phyloP scores from a whole-genome alignment of 2,888 invertebrate genomes.

The Drosophila merina region DNA sequence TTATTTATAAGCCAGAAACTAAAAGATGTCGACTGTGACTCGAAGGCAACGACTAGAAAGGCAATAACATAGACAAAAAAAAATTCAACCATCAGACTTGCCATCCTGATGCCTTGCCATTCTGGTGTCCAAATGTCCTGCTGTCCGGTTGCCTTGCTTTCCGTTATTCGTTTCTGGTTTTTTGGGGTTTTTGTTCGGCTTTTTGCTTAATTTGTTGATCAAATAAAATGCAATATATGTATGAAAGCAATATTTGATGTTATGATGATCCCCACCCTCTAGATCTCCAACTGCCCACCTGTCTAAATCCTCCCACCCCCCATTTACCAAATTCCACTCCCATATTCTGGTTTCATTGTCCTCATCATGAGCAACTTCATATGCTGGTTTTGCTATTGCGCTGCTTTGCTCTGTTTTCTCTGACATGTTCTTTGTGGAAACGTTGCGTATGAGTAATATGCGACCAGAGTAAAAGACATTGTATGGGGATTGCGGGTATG shows the following conservation, averaged over 20 bases:
- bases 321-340: not conserved
- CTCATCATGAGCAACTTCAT: conserved; percentile 28
- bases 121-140: not conserved
- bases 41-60: conserved; percentile 1
- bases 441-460: conserved; percentile 66
- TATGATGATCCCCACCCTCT: conserved; percentile 60
- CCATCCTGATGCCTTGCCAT: conserved; percentile 7
- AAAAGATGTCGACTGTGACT: conserved; percentile 32
- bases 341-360: conserved; percentile 5
- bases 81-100: conserved; percentile 6
- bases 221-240: conserved; percentile 53
- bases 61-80: conserved; percentile 15
- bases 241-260: conserved; percentile 68
- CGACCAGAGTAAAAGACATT: conserved; percentile 20
- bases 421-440: conserved; percentile 49
- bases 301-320: no score
- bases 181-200: conserved; percentile 49
- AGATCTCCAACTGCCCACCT: no score
- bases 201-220: conserved; percentile 58
- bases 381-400: conserved; percentile 59
- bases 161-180: conserved; percentile 21
- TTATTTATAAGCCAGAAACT: conserved; percentile 27
- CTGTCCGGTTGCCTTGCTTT: conserved; percentile 6
- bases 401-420: conserved; percentile 41
- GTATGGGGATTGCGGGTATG: not conserved